Percentiles rank a stretch among this genome's conserved stretches.
These are phyloP conservation scores for Caenorhabditis panamensis DNA, from an alignment of 2,888 invertebrate genomes.

Conservation along the genomic window DNA sequence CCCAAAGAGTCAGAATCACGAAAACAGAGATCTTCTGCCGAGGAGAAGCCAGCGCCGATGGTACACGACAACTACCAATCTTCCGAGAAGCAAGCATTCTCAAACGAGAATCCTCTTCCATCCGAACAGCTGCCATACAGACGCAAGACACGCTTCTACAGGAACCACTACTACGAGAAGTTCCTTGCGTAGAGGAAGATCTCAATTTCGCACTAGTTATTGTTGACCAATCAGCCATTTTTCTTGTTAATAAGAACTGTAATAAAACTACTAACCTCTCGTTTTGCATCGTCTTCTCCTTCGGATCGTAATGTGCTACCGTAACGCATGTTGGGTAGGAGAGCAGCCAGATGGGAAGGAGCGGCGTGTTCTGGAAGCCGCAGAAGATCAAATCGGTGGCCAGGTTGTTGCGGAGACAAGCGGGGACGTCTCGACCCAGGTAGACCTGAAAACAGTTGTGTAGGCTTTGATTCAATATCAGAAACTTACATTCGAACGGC, in stretches of 20 bases:
- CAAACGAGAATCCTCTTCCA: conserved; percentile 32
- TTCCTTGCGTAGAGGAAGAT: conserved; percentile 20
- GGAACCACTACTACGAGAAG: conserved; percentile 55
- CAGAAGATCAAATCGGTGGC: conserved; percentile 72
- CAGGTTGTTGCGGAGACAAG: conserved; percentile 10
- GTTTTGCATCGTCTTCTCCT: conserved; percentile 30
- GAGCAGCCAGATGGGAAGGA: conserved; percentile 77
- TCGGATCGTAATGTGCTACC: conserved; percentile 61
- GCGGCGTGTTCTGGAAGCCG: conserved; percentile 69
- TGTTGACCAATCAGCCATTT: conserved; percentile 25
- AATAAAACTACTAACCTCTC: conserved; percentile 53
- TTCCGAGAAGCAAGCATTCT: conserved; percentile 26
- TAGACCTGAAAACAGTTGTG: conserved; percentile 23
- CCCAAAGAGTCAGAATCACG: conserved; percentile 12
- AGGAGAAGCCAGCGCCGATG: conserved; percentile 25
- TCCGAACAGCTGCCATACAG: conserved; percentile 47
- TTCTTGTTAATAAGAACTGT: conserved; percentile 35
- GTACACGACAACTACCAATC: conserved; percentile 39
- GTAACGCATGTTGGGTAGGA: conserved; percentile 68
- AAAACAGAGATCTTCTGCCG: conserved; percentile 9
- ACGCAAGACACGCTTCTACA: conserved; percentile 42
- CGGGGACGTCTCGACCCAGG: conserved; percentile 39
- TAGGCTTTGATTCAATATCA: not conserved
- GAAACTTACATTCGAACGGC: conserved; percentile 26
- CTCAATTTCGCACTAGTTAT: conserved; percentile 13